Evolutionary conservation across 2,797 vertebrate genomes (phyloP).

Genomic region (Oophaga sylvatica): DNA sequence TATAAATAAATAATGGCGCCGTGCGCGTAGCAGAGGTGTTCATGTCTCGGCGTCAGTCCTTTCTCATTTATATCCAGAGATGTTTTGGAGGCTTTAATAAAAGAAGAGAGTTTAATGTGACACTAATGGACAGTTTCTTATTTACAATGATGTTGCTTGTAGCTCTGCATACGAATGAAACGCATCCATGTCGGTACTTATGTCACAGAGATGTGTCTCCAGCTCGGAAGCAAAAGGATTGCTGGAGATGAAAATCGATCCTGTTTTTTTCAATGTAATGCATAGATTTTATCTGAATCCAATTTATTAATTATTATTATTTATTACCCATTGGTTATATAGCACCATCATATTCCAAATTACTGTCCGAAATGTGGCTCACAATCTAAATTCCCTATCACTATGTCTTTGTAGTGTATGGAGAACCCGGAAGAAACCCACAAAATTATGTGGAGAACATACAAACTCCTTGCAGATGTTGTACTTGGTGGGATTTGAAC

Average conservation of each 20-base stretch:
- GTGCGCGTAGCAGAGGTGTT: constrained; percentile 75
- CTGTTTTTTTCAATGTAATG: neutral
- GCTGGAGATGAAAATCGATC: neutral
- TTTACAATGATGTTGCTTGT: constrained; percentile 70
- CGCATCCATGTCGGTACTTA: constrained; percentile 12
- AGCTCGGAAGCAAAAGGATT: constrained; percentile 1
- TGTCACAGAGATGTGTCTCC: constrained; percentile 38
- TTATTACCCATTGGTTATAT: too few relatives aligned
- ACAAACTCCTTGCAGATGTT: too few relatives aligned
- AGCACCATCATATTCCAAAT: too few relatives aligned
- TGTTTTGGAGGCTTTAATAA: constrained; percentile 85
- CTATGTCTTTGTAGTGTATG: too few relatives aligned
- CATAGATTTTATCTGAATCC: neutral
- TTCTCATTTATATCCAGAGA: constrained; percentile 82
- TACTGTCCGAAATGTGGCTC: too few relatives aligned
- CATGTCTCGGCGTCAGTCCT: constrained; percentile 85
- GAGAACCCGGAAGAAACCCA: too few relatives aligned
- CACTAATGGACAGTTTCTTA: constrained; percentile 78
- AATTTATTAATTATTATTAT: neutral
- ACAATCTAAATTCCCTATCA: too few relatives aligned
- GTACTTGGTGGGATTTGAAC: too few relatives aligned
- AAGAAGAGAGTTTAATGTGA: constrained; percentile 80
- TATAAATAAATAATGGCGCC: constrained; percentile 55
- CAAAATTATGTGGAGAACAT: too few relatives aligned
- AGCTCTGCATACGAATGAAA: constrained; percentile 65